Evolutionary conservation across 2,888 invertebrate species (phyloP).

Genomic region (Xestia sexstrigata): DNA sequence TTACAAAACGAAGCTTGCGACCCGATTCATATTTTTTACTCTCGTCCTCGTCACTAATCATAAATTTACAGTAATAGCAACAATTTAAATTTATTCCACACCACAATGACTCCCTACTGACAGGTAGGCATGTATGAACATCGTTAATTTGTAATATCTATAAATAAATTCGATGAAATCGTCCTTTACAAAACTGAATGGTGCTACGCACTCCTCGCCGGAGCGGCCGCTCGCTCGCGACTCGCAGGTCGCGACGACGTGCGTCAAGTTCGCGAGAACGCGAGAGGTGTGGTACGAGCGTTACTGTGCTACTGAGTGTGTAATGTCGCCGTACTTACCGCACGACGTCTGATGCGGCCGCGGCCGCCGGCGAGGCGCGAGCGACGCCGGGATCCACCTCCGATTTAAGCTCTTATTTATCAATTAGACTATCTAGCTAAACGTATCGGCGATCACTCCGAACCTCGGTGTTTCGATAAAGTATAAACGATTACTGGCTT

Average conservation of each 20-base stretch:
- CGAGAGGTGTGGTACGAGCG: constrained; percentile 55
- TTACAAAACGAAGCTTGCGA: constrained; percentile 86
- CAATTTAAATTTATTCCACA: constrained; percentile 88
- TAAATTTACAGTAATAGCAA: constrained; percentile 89
- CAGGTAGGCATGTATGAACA: constrained; percentile 85
- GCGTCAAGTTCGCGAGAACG: constrained; percentile 50
- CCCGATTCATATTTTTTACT: constrained; percentile 88
- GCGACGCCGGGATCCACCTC: constrained; percentile 81
- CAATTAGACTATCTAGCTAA: constrained; percentile 87
- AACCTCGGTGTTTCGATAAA: constrained; percentile 81
- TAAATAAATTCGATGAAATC: constrained; percentile 91
- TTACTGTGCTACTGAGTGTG: constrained; percentile 66
- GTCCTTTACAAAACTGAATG: constrained; percentile 84
- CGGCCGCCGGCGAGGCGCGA: constrained; percentile 75
- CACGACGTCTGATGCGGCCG: constrained; percentile 68
- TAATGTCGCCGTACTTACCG: constrained; percentile 79
- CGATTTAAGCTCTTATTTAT: constrained; percentile 85
- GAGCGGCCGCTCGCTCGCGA: constrained; percentile 64
- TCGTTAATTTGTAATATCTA: constrained; percentile 89
- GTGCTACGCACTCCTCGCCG: constrained; percentile 78
- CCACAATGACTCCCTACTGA: constrained; percentile 85
- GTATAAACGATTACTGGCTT: constrained; percentile 87
- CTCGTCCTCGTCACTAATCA: constrained; percentile 84
- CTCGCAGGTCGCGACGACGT: constrained; percentile 60
- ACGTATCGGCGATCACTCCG: constrained; percentile 83